These are phyloP conservation scores for Papilio gigon DNA, from an alignment of 2,888 invertebrate genomes.

Conservation along the genomic window DNA sequence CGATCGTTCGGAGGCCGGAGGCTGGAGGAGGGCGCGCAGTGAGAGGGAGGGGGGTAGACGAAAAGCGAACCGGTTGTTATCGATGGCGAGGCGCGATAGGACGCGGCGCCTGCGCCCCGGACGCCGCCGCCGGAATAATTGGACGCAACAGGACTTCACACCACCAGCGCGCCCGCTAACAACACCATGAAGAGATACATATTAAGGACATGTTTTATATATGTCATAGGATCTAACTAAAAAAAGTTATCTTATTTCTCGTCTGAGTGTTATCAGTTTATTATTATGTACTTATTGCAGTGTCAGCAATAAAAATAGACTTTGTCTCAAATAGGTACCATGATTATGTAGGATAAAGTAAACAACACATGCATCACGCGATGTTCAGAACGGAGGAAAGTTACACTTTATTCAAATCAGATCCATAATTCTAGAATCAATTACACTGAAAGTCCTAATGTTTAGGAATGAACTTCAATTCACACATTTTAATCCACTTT, in stretches of 20 bases:
- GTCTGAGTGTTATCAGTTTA: no score
- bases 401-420: neutral
- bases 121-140: conserved; percentile 79
- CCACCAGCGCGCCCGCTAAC: conserved; percentile 55
- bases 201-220: neutral
- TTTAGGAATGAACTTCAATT: neutral
- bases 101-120: conserved; percentile 75
- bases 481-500: conserved; percentile 22
- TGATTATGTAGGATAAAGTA: conserved; percentile 8
- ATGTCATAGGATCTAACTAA: neutral
- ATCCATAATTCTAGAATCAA: neutral
- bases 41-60: conserved; percentile 64
- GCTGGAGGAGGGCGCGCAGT: neutral
- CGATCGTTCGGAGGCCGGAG: conserved; percentile 25
- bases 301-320: neutral
- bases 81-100: conserved; percentile 80
- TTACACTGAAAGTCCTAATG: neutral
- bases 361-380: conserved; percentile 53
- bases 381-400: neutral
- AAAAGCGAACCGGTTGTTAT: conserved; percentile 77
- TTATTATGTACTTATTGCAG: neutral
- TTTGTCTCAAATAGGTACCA: neutral
- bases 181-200: neutral
- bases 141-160: conserved; percentile 81
- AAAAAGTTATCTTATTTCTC: neutral